Conservation (phyloP, 2,113 vertebrate genomes). For the Emydura subglobosa region DNA sequence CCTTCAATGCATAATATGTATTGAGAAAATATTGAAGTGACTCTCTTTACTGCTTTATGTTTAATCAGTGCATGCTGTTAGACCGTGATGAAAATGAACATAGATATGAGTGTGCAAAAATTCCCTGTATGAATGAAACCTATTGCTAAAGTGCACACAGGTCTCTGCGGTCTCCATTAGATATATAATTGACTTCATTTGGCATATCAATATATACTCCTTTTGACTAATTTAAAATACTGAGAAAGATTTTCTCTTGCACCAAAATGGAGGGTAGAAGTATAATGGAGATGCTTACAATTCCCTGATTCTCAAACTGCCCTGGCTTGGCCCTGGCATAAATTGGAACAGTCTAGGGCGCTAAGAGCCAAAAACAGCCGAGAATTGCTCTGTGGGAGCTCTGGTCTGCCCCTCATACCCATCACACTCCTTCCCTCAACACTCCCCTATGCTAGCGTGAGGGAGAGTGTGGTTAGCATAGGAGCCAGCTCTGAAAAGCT, state of each 20-base stretch:
- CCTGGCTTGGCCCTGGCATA: background rate
- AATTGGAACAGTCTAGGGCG: background rate
- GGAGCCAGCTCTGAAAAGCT: background rate
- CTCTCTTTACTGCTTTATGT: background rate
- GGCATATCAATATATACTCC: background rate
- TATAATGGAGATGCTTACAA: background rate
- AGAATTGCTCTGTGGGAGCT: background rate
- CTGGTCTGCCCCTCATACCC: background rate
- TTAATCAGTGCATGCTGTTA: background rate
- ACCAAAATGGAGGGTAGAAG: background rate
- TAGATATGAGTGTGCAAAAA: background rate
- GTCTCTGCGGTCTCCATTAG: background rate
- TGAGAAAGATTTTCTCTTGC: background rate
- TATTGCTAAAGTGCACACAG: background rate
- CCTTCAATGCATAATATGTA: background rate
- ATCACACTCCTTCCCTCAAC: background rate
- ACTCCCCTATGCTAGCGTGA: no score
- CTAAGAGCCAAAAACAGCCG: background rate
- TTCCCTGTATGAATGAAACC: background rate
- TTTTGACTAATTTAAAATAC: background rate
- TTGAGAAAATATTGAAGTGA: background rate
- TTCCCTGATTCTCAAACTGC: background rate
- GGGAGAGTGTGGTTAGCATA: accelerated
- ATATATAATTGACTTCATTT: background rate
- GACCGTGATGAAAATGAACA: background rate